Conservation (phyloP, 1,140 invertebrate species). For the Psix sp. region DNA sequence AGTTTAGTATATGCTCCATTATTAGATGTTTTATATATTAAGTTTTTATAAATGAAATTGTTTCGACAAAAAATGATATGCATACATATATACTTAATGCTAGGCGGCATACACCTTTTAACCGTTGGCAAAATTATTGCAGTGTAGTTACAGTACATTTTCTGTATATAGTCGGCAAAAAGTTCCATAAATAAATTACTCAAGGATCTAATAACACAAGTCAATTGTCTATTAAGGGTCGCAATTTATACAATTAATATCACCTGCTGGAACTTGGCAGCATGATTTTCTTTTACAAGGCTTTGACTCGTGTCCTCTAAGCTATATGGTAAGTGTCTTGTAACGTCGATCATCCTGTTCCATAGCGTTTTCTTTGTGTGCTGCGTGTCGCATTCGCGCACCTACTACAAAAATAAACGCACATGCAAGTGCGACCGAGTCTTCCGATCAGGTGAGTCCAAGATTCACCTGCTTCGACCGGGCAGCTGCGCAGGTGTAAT, state of each 20-base stretch:
- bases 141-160: conserved; percentile 29
- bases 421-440: conserved; percentile 53
- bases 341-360: conserved; percentile 58
- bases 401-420: conserved; percentile 29
- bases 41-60: no score
- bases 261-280: conserved; percentile 66
- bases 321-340: conserved; percentile 47
- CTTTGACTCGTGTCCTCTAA: conserved; percentile 35
- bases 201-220: conserved; percentile 30
- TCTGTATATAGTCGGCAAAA: conserved; percentile 9
- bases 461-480: conserved; percentile 73
- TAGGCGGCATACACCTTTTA: conserved; percentile 6
- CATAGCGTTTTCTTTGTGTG: conserved; percentile 26
- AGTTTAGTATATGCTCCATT: no score
- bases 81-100: neutral
- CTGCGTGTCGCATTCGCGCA: conserved; percentile 31
- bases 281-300: conserved; percentile 59
- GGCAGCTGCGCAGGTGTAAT: conserved; percentile 76
- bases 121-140: conserved; percentile 12
- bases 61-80: neutral
- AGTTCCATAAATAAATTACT: conserved; percentile 8
- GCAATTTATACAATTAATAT: conserved; percentile 75
- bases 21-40: no score
- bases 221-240: conserved; percentile 69
- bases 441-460: conserved; percentile 71